Percentiles rank a stretch among this genome's conserved stretches.
These are phyloP conservation scores for Antitype chi DNA, from an alignment of 2,888 invertebrate species.

Conservation along the genomic window DNA sequence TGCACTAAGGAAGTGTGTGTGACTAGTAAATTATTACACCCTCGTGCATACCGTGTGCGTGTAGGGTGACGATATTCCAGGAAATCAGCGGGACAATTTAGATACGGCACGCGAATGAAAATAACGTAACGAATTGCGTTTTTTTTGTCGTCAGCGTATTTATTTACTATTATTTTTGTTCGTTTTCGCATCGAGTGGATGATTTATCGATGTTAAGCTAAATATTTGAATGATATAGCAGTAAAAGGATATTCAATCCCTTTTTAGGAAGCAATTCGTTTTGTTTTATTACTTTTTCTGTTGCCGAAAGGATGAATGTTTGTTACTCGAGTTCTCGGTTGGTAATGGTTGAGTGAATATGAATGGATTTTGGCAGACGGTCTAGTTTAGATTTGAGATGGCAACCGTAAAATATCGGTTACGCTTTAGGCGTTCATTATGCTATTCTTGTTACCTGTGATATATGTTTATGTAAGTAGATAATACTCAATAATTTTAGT, in stretches of 20 bases:
- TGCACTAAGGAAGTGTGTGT: constrained; percentile 54
- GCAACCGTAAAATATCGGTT: constrained; percentile 29
- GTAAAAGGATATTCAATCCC: constrained; percentile 52
- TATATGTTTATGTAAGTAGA: neutral
- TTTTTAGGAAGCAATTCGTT: constrained; percentile 57
- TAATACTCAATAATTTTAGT: neutral
- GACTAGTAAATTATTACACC: constrained; percentile 82
- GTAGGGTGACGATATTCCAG: constrained; percentile 69
- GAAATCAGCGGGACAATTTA: constrained; percentile 64
- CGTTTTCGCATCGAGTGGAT: constrained; percentile 38
- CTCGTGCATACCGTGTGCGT: constrained; percentile 70
- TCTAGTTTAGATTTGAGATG: constrained; percentile 28
- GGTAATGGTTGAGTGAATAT: constrained; percentile 25
- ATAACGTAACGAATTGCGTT: constrained; percentile 42
- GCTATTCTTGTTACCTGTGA: constrained; percentile 31
- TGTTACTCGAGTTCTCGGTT: constrained; percentile 21
- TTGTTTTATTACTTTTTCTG: constrained; percentile 47
- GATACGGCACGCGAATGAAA: constrained; percentile 62
- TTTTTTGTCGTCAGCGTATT: constrained; percentile 44
- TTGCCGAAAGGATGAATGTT: constrained; percentile 46
- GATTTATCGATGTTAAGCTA: constrained; percentile 46
- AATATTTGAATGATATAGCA: constrained; percentile 46
- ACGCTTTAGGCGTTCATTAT: constrained; percentile 15
- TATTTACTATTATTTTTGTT: constrained; percentile 55
- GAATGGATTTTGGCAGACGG: constrained; percentile 49